These are phyloP conservation scores for Variabilichromis moorii DNA, from an alignment of 2,113 vertebrate genomes.

Conservation along the genomic window DNA sequence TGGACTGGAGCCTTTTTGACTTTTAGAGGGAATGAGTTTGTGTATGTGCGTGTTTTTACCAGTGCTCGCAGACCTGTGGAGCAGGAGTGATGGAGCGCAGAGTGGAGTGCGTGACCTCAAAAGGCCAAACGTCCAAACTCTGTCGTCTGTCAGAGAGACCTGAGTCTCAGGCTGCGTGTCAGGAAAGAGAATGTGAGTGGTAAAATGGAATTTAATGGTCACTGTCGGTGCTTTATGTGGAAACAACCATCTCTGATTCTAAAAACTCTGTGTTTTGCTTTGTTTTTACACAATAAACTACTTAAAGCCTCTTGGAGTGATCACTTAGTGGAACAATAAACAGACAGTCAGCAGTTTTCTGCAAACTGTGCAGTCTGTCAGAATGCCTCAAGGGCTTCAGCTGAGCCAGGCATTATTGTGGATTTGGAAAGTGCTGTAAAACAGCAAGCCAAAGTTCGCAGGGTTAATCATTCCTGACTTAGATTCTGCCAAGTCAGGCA, in stretches of 20 bases:
- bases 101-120: slow-evolving; percentile 77
- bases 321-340: slow-evolving; percentile 42
- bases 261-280: slow-evolving; percentile 22
- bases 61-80: slow-evolving; percentile 92
- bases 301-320: slow-evolving; percentile 7
- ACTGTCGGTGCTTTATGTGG: slow-evolving; percentile 15
- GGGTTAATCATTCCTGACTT: slow-evolving; percentile 2
- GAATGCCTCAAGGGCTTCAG: neutral
- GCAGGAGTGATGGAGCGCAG: slow-evolving; percentile 78
- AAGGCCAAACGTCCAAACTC: slow-evolving; percentile 72
- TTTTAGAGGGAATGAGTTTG: neutral
- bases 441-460: slow-evolving; percentile 28
- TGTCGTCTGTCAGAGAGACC: slow-evolving; percentile 81
- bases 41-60: neutral
- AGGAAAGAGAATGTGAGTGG: slow-evolving; percentile 78
- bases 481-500: slow-evolving; percentile 62
- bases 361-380: neutral
- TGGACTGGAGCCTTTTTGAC: neutral
- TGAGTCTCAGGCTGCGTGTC: slow-evolving; percentile 75
- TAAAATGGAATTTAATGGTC: neutral
- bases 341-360: slow-evolving; percentile 20
- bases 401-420: slow-evolving; percentile 6
- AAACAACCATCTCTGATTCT: slow-evolving; percentile 33
- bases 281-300: slow-evolving; percentile 12
- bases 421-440: neutral